These are phyloP conservation scores for Salvelinus sp. DNA, from an alignment of 2,113 vertebrate genomes.

Conservation along the genomic window DNA sequence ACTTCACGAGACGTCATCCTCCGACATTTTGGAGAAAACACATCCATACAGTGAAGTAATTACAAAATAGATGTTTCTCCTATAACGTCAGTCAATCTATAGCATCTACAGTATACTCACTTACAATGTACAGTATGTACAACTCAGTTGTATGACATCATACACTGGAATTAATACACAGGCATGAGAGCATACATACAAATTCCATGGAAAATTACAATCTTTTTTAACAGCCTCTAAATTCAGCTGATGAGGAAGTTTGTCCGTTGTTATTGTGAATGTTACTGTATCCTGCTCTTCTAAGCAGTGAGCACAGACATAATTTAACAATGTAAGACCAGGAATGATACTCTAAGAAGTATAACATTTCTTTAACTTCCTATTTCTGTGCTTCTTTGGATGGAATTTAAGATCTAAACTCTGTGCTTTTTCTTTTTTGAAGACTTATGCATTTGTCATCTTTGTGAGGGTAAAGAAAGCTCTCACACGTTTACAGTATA, in stretches of 20 bases:
- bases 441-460: conserved; percentile 59
- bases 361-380: background rate
- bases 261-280: background rate
- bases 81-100: background rate
- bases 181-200: background rate
- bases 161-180: background rate
- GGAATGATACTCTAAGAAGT: background rate
- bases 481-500: conserved; percentile 15
- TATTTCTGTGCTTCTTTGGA: background rate
- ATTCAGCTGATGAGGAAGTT: background rate
- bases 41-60: too few relatives aligned
- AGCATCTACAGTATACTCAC: background rate
- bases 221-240: background rate
- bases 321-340: background rate
- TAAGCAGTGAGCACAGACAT: background rate
- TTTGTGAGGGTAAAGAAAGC: conserved; percentile 28
- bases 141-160: background rate
- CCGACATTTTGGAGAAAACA: too few relatives aligned
- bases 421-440: conserved; percentile 41
- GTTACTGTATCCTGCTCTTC: background rate
- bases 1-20: too few relatives aligned
- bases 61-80: too few relatives aligned
- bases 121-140: background rate
- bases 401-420: conserved; percentile 30
- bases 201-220: background rate